A percentile compares a stretch with the other conserved stretches of the same genome.
Conservation (phyloP, 2,888 invertebrate genomes). For the Diarsia rubi region DNA sequence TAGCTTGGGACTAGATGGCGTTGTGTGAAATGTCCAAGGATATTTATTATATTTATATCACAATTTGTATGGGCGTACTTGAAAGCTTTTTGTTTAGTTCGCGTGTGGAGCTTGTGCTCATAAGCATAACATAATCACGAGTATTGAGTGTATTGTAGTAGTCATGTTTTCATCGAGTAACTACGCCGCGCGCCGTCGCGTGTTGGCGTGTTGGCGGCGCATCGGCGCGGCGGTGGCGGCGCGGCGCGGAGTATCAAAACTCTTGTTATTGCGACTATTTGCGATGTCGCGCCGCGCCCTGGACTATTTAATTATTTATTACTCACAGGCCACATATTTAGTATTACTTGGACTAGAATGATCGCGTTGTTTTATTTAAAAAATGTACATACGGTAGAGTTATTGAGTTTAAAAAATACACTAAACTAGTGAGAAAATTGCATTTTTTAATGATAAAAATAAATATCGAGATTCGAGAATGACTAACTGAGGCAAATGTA, state of each 20-base stretch:
- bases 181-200: constrained; percentile 21
- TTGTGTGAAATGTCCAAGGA: too few relatives aligned
- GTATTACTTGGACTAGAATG: background rate
- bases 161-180: constrained; percentile 19
- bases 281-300: background rate
- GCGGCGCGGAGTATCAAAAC: background rate
- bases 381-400: background rate
- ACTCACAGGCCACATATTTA: background rate
- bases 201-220: background rate
- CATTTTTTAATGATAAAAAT: background rate
- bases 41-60: too few relatives aligned
- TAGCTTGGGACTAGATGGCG: too few relatives aligned
- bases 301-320: too few relatives aligned
- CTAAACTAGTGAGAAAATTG: background rate
- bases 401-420: too few relatives aligned
- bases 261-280: constrained; percentile 16
- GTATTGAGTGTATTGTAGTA: constrained; percentile 34
- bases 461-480: too few relatives aligned
- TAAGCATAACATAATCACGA: constrained; percentile 24
- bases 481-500: background rate
- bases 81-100: constrained; percentile 10
- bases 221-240: background rate
- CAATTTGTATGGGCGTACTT: background rate
- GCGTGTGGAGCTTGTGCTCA: constrained; percentile 25
- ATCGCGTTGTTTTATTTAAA: background rate